These are phyloP conservation scores for Megaustenia siamemsis DNA, from an alignment of 2,888 invertebrate genomes.

Conservation along the genomic window DNA sequence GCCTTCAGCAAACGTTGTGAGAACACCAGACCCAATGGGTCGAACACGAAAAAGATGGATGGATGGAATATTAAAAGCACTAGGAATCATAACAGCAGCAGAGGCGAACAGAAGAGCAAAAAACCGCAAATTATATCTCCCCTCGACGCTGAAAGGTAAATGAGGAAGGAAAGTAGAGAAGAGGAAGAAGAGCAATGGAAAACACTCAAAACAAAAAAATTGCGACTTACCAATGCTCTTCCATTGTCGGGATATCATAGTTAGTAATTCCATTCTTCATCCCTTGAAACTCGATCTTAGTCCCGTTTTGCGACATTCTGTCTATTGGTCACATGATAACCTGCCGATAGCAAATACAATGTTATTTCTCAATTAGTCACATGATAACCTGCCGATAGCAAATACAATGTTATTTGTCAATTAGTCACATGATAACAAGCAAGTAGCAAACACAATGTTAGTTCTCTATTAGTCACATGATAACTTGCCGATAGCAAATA, in stretches of 20 bases:
- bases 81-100: too few relatives aligned
- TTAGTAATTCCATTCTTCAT: background rate
- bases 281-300: background rate
- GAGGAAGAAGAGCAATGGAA: background rate
- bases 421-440: background rate
- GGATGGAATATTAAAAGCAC: too few relatives aligned
- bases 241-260: slow-evolving; percentile 19
- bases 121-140: too few relatives aligned
- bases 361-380: background rate
- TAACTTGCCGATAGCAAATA: background rate
- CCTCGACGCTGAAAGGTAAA: too few relatives aligned
- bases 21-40: too few relatives aligned
- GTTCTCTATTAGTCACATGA: background rate
- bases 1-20: too few relatives aligned
- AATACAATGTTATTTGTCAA: background rate
- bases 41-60: too few relatives aligned
- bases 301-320: slow-evolving; percentile 2
- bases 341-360: background rate
- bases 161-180: too few relatives aligned
- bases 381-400: background rate
- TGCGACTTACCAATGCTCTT: background rate
- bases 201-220: background rate
- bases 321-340: background rate
- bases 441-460: background rate
- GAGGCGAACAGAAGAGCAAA: too few relatives aligned